Conservation (phyloP, 2,888 invertebrate species). For the Clusia tigrina region DNA sequence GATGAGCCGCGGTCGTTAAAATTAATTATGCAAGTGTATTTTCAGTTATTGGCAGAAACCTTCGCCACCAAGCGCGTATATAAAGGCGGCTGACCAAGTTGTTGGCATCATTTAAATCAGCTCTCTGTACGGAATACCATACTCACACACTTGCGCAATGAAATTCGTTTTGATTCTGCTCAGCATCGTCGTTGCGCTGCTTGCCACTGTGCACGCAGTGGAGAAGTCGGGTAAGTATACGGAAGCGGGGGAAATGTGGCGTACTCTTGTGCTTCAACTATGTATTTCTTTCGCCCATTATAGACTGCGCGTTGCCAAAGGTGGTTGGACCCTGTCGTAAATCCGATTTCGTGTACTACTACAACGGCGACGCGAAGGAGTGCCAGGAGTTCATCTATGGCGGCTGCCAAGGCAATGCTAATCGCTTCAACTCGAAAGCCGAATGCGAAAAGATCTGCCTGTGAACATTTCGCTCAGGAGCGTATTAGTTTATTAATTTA, state of each 20-base stretch:
- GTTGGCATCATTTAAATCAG: too few relatives aligned
- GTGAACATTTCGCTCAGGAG: neutral
- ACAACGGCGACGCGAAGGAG: slow-evolving; percentile 36
- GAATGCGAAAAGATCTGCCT: slow-evolving; percentile 42
- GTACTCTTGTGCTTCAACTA: slow-evolving; percentile 14
- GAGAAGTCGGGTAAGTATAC: slow-evolving; percentile 37
- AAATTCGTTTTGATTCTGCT: slow-evolving; percentile 35
- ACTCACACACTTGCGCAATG: slow-evolving; percentile 32
- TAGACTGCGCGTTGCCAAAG: slow-evolving; percentile 41
- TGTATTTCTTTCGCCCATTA: slow-evolving; percentile 7
- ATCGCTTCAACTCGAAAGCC: slow-evolving; percentile 39
- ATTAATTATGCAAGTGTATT: too few relatives aligned
- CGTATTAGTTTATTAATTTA: neutral
- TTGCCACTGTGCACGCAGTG: slow-evolving; percentile 32
- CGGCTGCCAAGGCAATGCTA: slow-evolving; percentile 47
- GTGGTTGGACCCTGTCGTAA: slow-evolving; percentile 45
- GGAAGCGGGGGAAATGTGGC: too few relatives aligned
- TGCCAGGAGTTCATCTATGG: slow-evolving; percentile 47
- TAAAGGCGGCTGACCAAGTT: too few relatives aligned
- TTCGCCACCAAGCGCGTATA: too few relatives aligned
- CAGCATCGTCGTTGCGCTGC: slow-evolving; percentile 34
- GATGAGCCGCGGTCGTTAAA: too few relatives aligned
- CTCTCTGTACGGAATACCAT: too few relatives aligned
- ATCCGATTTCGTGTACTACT: slow-evolving; percentile 35
- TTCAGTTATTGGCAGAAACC: too few relatives aligned